Base-by-base conservation (phyloP, 2,797 vertebrate genomes). In the Channa striata region DNA sequence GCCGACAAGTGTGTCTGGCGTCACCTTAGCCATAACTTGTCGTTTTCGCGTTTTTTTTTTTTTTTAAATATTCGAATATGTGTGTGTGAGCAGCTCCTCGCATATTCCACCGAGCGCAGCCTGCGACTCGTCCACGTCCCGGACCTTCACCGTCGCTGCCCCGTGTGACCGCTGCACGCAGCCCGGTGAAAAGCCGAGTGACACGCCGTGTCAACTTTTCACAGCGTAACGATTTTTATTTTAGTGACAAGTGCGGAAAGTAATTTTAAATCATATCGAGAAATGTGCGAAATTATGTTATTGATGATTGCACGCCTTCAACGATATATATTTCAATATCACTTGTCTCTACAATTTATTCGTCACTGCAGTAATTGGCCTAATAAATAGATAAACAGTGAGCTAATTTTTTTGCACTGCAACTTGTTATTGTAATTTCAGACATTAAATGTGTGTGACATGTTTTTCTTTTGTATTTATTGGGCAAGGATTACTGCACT, bases 1-100 rank as follows among this genome's bases (percentile, higher is more conserved):
- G n/a, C n/a, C n/a, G n/a, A n/a, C n/a, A n/a, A 84, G 63, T 86
- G 87, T 82, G 36, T 47, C 21, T 12, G 1, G 34, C 19, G 20
- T 74, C 52, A 16, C 57, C 17, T 82, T 76, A 33, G 48, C 33
- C 46, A 42, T 57, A n/a, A n/a, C n/a, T n/a, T n/a, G n/a, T n/a
- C n/a, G n/a, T n/a, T n/a, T n/a, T n/a, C n/a, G n/a, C n/a, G n/a
- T n/a, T n/a, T n/a, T n/a, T n/a, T n/a, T n/a, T n/a, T n/a, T n/a
- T n/a, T n/a, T n/a, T n/a, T n/a, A n/a, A n/a, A n/a, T n/a, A n/a
- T n/a, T n/a, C n/a, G n/a, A n/a, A n/a, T n/a, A n/a, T n/a, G n/a
- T n/a, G n/a, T n/a, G n/a, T n/a, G n/a, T 39, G 53, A 46, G 70
- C 72, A 64, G 56, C 65, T 75, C 59, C 63, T 48, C 19, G 47